Evolutionary conservation across 2,888 invertebrate species (phyloP).

Genomic region (Chouioia cunea): DNA sequence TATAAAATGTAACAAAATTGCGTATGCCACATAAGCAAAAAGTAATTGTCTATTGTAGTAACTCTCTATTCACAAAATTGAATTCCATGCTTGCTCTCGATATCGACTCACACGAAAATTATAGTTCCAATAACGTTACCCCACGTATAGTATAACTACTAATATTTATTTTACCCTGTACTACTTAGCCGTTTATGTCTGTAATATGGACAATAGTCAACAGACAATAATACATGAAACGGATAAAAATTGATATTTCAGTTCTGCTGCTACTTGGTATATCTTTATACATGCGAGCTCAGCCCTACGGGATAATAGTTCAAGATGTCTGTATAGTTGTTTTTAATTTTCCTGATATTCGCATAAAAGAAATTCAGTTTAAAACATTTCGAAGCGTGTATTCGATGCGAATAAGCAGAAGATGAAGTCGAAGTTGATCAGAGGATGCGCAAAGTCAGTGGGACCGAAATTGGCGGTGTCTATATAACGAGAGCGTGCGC

Average conservation of each 20-base stretch:
- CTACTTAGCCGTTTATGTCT: no score
- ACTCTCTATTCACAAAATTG: constrained; percentile 18
- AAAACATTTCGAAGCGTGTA: no score
- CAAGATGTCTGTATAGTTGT: no score
- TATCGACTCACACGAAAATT: constrained; percentile 30
- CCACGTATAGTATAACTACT: constrained; percentile 3
- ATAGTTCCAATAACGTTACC: constrained; percentile 20
- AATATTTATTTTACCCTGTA: no score
- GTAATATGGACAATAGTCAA: no score
- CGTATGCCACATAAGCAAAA: background rate
- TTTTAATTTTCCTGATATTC: no score
- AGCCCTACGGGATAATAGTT: no score
- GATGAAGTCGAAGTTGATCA: background rate
- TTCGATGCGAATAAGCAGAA: background rate
- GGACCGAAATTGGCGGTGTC: constrained; percentile 22
- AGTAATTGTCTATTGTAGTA: constrained; percentile 21
- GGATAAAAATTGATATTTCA: no score
- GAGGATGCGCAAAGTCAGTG: constrained; percentile 8
- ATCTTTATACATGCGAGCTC: no score
- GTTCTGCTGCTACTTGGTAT: no score
- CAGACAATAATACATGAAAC: no score
- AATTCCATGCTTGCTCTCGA: constrained; percentile 17
- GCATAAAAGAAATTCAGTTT: no score
- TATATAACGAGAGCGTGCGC: constrained; percentile 8
- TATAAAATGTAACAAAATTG: background rate